Base-by-base conservation (phyloP, 2,113 vertebrate species). In the Apteryx mantelli region DNA sequence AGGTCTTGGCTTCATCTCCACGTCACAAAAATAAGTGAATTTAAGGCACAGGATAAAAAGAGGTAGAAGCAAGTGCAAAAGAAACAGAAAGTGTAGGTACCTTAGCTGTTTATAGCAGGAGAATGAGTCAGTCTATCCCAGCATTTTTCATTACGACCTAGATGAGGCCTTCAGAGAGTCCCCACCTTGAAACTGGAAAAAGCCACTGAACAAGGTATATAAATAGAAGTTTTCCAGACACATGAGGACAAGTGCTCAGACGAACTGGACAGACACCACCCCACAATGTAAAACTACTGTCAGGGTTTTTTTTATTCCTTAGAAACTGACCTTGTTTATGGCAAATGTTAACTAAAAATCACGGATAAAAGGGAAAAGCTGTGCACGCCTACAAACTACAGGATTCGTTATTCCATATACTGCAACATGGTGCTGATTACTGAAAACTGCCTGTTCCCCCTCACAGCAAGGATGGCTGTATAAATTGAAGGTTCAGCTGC, bases 131-230 rank as follows among this genome's bases (percentile, higher is more conserved):
- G 68, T 4, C 71, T 79, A 9, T 53, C 66, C 86, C 92, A 52
- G 86, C n/a, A 68, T 42, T 50, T 90, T 84, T 81, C 86, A 69
- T 40, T 46, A 70, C 1, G 2, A 42, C 25, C 44, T 48, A 46
- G 77, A 82, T 80, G 7, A 87, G 48, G 79, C 55, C 91, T 89
- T 76, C 76, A 87, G 88, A 70, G 89, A 88, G 80, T 94, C 71
- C 63, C 93, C 80, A 88, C 95, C 95, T 95, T 78, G 86, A 86
- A 83, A 83, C 64, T 92, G 91, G 86, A 88, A 95, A 94, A 94
- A 81, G 58, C 58, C 28, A 80, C 93, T 81, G 93, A 53, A 34
- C 9, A 0, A 20, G 26, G 48, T 34, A 66, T 13, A 68, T 26
- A 95, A 97, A 95, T 46, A 88, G 60, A 89, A 21, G 70, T 61